These are phyloP conservation scores for Oreortyx pictus DNA, from an alignment of 2,797 vertebrate species.

Conservation along the genomic window DNA sequence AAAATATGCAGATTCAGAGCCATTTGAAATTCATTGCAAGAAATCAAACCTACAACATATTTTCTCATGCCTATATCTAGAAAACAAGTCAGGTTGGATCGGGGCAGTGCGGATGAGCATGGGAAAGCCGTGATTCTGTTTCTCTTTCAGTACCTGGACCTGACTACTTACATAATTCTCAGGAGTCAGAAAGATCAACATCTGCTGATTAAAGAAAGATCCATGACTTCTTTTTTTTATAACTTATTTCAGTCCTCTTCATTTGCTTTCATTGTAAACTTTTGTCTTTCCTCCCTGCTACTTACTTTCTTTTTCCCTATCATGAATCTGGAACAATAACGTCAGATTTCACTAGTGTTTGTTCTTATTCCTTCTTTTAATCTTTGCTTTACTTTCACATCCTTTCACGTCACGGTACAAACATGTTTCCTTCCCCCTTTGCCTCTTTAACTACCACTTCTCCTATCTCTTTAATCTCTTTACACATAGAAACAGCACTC, in stretches of 20 bases:
- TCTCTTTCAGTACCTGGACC: neutral
- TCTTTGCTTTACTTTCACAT: slow-evolving; percentile 1
- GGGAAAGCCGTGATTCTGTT: neutral
- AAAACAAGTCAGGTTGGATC: neutral
- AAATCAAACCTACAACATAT: neutral
- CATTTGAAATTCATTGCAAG: neutral
- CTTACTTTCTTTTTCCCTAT: neutral
- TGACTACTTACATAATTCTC: neutral
- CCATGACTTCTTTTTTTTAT: neutral
- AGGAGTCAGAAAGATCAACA: fast-evolving
- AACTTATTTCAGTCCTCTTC: neutral
- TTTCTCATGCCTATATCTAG: neutral
- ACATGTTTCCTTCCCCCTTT: neutral
- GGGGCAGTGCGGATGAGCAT: neutral
- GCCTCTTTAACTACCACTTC: neutral
- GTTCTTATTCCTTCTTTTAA: slow-evolving; percentile 11
- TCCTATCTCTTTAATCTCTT: slow-evolving; percentile 25
- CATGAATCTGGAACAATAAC: neutral
- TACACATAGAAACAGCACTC: neutral
- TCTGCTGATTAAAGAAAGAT: neutral
- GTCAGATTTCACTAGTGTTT: neutral
- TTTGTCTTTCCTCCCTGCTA: neutral
- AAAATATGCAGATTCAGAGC: neutral
- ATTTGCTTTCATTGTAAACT: neutral
- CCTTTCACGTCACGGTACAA: neutral